Base-by-base conservation (phyloP, 2,888 invertebrate genomes). In the Nemotelus nigrinus region DNA sequence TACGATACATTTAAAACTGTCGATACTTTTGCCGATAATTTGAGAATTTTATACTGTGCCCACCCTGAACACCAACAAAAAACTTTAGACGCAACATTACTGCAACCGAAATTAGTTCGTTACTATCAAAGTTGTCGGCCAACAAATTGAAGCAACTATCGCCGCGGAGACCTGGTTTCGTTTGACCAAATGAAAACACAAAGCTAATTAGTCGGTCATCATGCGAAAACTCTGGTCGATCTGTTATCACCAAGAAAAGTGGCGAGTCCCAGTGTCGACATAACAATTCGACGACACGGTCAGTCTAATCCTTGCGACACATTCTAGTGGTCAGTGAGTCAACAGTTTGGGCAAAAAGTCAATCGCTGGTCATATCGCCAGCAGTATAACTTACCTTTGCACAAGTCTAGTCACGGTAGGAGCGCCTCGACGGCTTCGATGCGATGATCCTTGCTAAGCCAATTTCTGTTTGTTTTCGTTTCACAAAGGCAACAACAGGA, bases 211-310 rank as follows among this genome's bases (percentile, higher is more conserved):
- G 74, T 41, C 41, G 50, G 25, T 50, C 48, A 70, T 43, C 39
- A 70, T 58, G 63, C 55, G 60, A 44, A n/a, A 55, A 58, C 55
- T 10, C 10, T 8, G 7, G 58, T 3, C 58, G 10, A 45, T 41
- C 53, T 55, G 8, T 41, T 71, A 55, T 74, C n/a, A 41, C 6
- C 25, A 48, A 48, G 45, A 74, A 48, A 74, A 60, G 74, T 63
- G 74, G 60, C 74, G 74, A 74, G 74, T 74, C 74, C 63, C 47
- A 47, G 48, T 45, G 74, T 74, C 74, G 74, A 74, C 63, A 39
- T 48, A 10, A 60, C 60, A 57, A 44, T n/a, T 39, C 25, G 67
- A 58, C 57, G 45, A n/a, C 57, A 7, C 43, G 72, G 8, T 47
- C 44, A 6, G 7, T 53, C 50, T 60, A 47, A 74, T 74, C 74